Conservation (phyloP, 2,888 invertebrate species). For the Mythimna lalbum region DNA sequence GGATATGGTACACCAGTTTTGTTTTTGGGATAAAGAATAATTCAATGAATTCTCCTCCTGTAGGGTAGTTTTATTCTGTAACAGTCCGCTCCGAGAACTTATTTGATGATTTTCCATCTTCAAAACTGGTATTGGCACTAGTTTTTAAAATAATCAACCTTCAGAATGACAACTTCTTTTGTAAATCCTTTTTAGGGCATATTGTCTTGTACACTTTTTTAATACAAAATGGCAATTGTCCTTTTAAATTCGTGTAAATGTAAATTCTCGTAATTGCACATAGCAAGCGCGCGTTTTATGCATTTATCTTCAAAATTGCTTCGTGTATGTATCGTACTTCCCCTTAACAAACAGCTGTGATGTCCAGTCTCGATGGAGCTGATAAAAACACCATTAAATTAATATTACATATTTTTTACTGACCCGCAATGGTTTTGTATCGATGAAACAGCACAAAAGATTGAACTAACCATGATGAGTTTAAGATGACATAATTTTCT, state of each 20-base stretch:
- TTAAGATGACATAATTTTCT: conserved; percentile 28
- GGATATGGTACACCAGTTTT: no score
- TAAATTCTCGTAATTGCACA: background rate
- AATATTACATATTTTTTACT: conserved; percentile 75
- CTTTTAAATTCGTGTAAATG: background rate
- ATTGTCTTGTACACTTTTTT: background rate
- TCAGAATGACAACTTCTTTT: background rate
- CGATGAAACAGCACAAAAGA: conserved; percentile 65
- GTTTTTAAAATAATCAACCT: background rate
- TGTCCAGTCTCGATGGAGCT: conserved; percentile 66
- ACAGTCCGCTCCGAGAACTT: no score
- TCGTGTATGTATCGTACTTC: conserved; percentile 22
- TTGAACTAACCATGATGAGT: conserved; percentile 27
- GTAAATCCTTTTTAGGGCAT: background rate
- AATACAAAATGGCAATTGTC: background rate
- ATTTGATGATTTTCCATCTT: no score
- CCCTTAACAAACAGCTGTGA: conserved; percentile 72
- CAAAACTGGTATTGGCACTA: no score
- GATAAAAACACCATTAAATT: conserved; percentile 80
- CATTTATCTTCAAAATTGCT: background rate
- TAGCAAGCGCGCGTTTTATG: no score
- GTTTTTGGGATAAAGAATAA: no score
- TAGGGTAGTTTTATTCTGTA: no score
- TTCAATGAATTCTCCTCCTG: no score
- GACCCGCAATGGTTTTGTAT: conserved; percentile 66